Evolutionary conservation across 2,797 vertebrate genomes (phyloP).

Genomic region (Gallinago nigripennis): DNA sequence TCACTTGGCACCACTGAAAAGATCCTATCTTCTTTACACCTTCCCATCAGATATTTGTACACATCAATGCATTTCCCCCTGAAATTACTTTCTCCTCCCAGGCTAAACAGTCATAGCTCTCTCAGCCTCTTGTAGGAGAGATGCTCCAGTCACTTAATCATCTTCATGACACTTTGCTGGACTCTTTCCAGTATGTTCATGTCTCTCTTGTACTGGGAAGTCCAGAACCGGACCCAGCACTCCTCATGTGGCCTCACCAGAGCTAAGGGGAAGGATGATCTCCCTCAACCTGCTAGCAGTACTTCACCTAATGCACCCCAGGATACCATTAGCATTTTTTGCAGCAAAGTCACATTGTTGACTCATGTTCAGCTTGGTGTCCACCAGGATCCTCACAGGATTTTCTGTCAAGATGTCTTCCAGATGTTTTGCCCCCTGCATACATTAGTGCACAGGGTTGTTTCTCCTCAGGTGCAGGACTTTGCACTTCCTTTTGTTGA

Average conservation of each 20-base stretch:
- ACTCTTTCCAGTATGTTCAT: background rate
- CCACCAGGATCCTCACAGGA: no score
- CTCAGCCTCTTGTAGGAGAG: background rate
- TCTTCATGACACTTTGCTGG: background rate
- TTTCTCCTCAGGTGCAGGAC: background rate
- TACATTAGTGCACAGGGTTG: background rate
- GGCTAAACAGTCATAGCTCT: background rate
- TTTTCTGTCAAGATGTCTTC: background rate
- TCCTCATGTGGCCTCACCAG: background rate
- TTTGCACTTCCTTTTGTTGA: background rate
- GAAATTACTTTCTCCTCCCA: background rate
- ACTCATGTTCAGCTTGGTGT: background rate
- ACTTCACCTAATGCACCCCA: background rate
- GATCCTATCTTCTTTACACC: background rate
- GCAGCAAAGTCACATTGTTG: background rate
- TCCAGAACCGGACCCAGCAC: background rate
- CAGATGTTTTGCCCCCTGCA: background rate
- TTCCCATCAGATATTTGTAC: background rate
- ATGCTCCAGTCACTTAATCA: background rate
- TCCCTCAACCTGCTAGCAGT: background rate
- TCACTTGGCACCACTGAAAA: background rate
- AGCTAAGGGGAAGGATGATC: background rate
- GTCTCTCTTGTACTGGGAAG: background rate
- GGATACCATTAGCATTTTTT: background rate
- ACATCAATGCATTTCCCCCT: background rate